Base-by-base conservation (phyloP, 2,797 vertebrate species). In the Trematomus bernacchii region DNA sequence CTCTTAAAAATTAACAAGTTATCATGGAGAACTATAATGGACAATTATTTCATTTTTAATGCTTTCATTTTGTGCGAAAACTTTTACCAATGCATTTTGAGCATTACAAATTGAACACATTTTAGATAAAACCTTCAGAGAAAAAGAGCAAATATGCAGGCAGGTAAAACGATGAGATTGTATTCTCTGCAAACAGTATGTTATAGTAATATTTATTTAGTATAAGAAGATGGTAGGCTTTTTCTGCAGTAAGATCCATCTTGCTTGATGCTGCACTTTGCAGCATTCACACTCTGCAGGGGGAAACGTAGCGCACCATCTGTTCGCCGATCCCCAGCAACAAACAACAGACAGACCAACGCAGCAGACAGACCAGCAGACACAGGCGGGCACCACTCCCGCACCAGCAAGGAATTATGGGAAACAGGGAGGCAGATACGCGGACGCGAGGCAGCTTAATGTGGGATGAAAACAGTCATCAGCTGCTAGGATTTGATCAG, bases 221-320 rank as follows among this genome's bases (percentile, higher is more conserved):
- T 73, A 16, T 47, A 44, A 40, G 53, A 61, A 40, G 33, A 57
- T 73, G 47, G 58, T 60, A 16, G 15, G 66, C 4, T n/a, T 84
- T 77, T 37, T 85, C 69, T 81, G 79, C 88, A 85, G 82, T 83
- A 80, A 86, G 86, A 73, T 71, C 76, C 76, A 85, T 85, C 84
- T 72, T 78, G 67, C 78, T 84, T 75, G 88, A 91, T 89, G 82
- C 85, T 87, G 89, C 85, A 91, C 84, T 91, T 79, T 88, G 85
- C 83, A 79, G 79, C 85, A 60, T 75, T 83, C 80, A 67, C 83
- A 50, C 88, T 92, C 89, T 75, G 87, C 85, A 78, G 91, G 88
- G 85, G 77, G 40, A 85, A 85, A 88, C 55, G 60, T 83, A 85
- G 78, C 71, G 4, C 72, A 69, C 93, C 93, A 94, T 94, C 93